Evolutionary conservation across 37 sponge, comb jelly and placozoan species (phyloP), one percentile per base, ranked within the genome.

Genomic region (Axinella damicornis): DNA sequence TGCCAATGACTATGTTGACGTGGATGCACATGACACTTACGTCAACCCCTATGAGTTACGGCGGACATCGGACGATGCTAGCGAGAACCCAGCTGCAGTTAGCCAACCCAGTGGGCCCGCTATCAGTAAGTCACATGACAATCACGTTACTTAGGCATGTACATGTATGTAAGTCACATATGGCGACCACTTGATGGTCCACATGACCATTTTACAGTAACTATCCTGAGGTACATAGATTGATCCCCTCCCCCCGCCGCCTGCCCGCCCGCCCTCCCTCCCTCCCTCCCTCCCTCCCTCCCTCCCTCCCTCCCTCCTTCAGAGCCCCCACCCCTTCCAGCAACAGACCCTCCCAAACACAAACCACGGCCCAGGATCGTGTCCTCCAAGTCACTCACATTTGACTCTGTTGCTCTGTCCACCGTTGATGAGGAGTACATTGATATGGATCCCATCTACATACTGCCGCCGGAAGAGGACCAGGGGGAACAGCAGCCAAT

Each of bases 341-440:
- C 69, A 28, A 27, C 35, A 1, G 4, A 37, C 73, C 52, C 52
- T 53, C 73, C 73, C 73, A 72, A 53, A 25, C 33, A 25, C 73
- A 72, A 53, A 25, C 33, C 20, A 53, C 5, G 2, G 73, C 30
- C 37, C 36, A 2, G 4, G n/a, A 6, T 24, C 21, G 16, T 5
- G 37, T 74, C 73, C 14, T 71, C 73, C 1, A 39, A 61, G 57
- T 35, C 60, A 12, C 46, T 46, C 46, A 46, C n/a, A n/a, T n/a
- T n/a, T n/a, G n/a, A 46, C 46, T 46, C 9, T 46, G 46, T 4
- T 12, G 46, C 6, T 9, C 4, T 2, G 12, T 46, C 63, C 1
- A 38, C 64, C 20, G n/a, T 83, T 18, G 87, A 87, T 5, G 88
- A 80, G 22, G 88, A 87, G 40, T 87, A 87, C 73, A 73, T 87